Base-by-base conservation (phyloP, 2,113 vertebrate species). In the Tautogolabrus adspersus region DNA sequence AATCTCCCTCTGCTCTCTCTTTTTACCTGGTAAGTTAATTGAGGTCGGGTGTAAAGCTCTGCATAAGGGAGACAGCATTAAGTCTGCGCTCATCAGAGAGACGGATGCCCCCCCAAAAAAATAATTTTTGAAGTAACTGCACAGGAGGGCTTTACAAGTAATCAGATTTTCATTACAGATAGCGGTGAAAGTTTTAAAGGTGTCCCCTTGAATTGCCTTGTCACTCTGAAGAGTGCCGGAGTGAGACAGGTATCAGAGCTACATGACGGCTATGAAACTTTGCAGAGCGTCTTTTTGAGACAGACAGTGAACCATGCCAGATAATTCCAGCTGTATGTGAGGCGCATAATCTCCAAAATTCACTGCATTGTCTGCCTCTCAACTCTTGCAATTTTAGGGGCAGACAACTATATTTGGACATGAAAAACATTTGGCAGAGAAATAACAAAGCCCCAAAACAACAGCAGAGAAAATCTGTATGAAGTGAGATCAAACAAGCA, bases 101-200 rank as follows among this genome's bases (percentile, higher is more conserved):
- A 77, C 10, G 2, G 62, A 86, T 73, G 37, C 63, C 59, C 74
- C 63, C 62, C 57, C 70, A 34, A 49, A 69, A 78, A 74, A 85
- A 56, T 26, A 19, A 65, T 73, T 83, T 76, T 18, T 71, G 30
- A 68, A 58, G 47, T 40, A 64, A 30, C 10, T 30, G 61, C 34
- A 65, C 12, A 71, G n/a, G 60, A 49, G 61, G 59, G 68, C 18
- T 82, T 82, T 81, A 72, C 81, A 74, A 22, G 78, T 79, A 76
- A 87, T 90, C 83, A 68, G 83, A 89, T 88, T 90, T 85, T 58
- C 58, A 86, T 90, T 89, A 77, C 60, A 91, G 89, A 91, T 84
- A 86, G 54, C 15, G 22, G 52, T 16, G n/a, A 26, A 66, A 78
- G 58, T 67, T 69, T 72, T 75, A 23, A 68, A 57, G 58, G 42